Conservation (phyloP, 1,140 invertebrate genomes). For the Tenebrio molitor region DNA sequence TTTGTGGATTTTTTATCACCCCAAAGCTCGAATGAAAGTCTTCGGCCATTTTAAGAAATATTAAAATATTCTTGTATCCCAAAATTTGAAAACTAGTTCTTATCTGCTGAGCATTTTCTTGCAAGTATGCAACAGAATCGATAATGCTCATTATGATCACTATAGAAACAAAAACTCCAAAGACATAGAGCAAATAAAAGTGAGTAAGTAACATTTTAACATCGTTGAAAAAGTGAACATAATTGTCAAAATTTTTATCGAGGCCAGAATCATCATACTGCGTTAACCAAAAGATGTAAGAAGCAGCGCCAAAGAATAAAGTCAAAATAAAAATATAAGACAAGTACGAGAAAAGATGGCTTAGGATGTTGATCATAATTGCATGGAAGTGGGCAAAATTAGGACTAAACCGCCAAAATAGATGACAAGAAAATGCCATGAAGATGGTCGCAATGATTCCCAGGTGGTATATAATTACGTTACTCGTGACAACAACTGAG, state of each 20-base stretch:
- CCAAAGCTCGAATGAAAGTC: background rate
- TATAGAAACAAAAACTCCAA: slow-evolving; percentile 8
- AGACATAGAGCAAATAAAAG: background rate
- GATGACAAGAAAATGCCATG: background rate
- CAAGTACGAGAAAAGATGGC: background rate
- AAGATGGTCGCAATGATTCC: background rate
- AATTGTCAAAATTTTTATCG: background rate
- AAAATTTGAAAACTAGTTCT: background rate
- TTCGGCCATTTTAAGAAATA: slow-evolving; percentile 5
- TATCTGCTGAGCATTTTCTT: background rate
- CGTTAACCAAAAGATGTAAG: slow-evolving; percentile 2
- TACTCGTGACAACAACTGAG: background rate
- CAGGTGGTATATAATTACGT: background rate
- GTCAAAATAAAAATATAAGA: slow-evolving; percentile 1
- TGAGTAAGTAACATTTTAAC: background rate
- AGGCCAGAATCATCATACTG: background rate
- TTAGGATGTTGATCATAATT: background rate
- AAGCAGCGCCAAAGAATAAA: background rate
- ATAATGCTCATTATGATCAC: background rate
- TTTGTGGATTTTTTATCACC: slow-evolving; percentile 5
- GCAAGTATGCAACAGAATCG: background rate
- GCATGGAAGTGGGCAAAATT: slow-evolving; percentile 10
- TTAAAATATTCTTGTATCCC: slow-evolving; percentile 1
- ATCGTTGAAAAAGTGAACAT: background rate
- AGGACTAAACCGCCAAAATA: slow-evolving; percentile 3